Conservation (phyloP, 2,113 vertebrate genomes). For the Coptodon rendalli region DNA sequence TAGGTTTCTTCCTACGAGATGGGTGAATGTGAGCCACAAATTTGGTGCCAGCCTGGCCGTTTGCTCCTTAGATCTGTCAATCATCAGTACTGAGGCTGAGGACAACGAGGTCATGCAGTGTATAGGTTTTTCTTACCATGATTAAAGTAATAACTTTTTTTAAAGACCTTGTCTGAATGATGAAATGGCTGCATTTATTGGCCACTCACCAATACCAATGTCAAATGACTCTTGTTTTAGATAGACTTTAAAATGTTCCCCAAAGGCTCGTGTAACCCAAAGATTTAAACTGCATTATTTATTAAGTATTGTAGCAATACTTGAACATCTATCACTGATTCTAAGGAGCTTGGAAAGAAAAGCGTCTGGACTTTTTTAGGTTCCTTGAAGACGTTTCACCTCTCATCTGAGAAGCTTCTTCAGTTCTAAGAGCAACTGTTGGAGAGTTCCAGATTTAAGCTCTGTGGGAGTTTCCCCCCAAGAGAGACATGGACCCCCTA, state of each 20-base stretch:
- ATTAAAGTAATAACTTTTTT: not conserved
- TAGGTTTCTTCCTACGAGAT: not conserved
- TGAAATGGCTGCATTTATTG: not conserved
- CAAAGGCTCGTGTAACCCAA: not conserved
- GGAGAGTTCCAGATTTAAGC: not conserved
- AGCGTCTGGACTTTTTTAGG: not conserved
- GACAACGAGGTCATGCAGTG: not conserved
- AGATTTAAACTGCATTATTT: not conserved
- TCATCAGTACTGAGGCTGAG: not conserved
- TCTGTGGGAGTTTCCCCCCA: fast-evolving
- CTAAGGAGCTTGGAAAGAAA: not conserved
- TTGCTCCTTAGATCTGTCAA: not conserved
- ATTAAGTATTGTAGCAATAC: not conserved
- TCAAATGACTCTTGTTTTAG: not conserved
- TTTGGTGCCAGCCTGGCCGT: not conserved
- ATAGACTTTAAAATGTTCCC: not conserved
- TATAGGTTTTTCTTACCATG: not conserved
- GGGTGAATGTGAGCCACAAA: not conserved
- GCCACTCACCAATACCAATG: not conserved
- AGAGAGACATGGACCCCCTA: not conserved
- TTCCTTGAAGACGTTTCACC: not conserved
- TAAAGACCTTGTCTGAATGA: not conserved
- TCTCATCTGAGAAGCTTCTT: not conserved
- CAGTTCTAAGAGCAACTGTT: not conserved
- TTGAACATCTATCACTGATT: not conserved